Conservation (phyloP, 2,888 invertebrate genomes). For the Parapristionchus giblindavisi region DNA sequence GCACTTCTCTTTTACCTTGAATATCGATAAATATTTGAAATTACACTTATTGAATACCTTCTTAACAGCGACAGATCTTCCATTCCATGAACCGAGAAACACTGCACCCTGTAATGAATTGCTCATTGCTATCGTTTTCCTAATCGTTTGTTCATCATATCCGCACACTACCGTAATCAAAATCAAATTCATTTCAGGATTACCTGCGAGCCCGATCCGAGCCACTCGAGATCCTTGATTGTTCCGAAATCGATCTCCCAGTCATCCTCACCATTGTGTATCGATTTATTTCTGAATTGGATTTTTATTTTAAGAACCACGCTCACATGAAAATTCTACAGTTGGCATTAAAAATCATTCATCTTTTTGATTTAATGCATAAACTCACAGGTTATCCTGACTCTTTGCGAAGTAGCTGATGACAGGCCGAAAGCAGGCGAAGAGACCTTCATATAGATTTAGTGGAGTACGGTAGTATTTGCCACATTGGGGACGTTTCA, state of each 20-base stretch:
- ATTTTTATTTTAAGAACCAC: not conserved
- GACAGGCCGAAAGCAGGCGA: constrained; percentile 51
- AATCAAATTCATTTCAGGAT: not conserved
- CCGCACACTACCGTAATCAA: not conserved
- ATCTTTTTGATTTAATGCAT: no score
- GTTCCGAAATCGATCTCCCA: constrained; percentile 95
- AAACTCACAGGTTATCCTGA: constrained; percentile 47
- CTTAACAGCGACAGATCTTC: constrained; percentile 90
- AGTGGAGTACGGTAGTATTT: not conserved
- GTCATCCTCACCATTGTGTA: constrained; percentile 71
- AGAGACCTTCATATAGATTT: constrained; percentile 34
- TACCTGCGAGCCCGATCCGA: constrained; percentile 92
- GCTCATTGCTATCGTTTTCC: not conserved
- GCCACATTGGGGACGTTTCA: not conserved
- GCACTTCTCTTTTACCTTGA: constrained; percentile 86
- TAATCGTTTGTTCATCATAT: not conserved
- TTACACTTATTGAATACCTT: constrained; percentile 75
- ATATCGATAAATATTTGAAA: not conserved
- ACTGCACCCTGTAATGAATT: constrained; percentile 74
- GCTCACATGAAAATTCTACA: not conserved
- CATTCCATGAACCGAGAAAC: constrained; percentile 79
- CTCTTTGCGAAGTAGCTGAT: constrained; percentile 46
- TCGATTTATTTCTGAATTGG: constrained; percentile 4
- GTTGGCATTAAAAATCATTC: not conserved
- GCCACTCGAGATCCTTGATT: constrained; percentile 86